Evolutionary conservation across 2,888 invertebrate genomes (phyloP).

Genomic region (Anoplius nigerrimus): DNA sequence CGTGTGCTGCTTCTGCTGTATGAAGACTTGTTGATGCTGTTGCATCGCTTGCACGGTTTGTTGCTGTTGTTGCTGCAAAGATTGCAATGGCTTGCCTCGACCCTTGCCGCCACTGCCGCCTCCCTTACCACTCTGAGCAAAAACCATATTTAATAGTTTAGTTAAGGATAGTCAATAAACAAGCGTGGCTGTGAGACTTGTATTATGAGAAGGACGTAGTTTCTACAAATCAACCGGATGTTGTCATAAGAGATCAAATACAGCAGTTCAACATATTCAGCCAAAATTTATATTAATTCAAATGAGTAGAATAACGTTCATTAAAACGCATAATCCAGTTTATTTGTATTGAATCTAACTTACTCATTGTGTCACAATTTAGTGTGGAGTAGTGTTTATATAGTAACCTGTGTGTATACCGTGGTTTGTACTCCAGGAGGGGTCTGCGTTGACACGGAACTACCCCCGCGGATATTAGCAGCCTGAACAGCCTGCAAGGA

Average conservation of each 20-base stretch:
- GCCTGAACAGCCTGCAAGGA: conserved; percentile 75
- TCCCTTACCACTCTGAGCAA: conserved; percentile 67
- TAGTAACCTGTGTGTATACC: conserved; percentile 70
- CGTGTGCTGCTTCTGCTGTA: conserved; percentile 66
- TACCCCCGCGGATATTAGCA: conserved; percentile 83
- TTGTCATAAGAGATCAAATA: conserved; percentile 23
- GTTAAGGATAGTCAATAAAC: too few relatives aligned
- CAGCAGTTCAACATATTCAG: conserved; percentile 21
- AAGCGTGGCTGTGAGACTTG: too few relatives aligned
- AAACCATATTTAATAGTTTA: too few relatives aligned
- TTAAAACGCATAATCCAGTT: background rate
- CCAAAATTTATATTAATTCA: conserved; percentile 12
- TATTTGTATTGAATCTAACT: background rate
- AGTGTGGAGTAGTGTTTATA: conserved; percentile 21
- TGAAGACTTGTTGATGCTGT: conserved; percentile 69
- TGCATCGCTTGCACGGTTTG: conserved; percentile 69
- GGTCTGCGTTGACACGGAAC: conserved; percentile 92
- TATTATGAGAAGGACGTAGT: too few relatives aligned
- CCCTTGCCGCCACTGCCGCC: conserved; percentile 78
- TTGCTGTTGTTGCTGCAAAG: conserved; percentile 69
- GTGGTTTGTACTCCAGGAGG: conserved; percentile 74
- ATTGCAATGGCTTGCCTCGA: conserved; percentile 81
- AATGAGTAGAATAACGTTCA: background rate
- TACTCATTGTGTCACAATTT: background rate
- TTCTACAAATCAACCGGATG: too few relatives aligned